phyloP scores from a whole-genome alignment of 2,888 invertebrate genomes.

The Himalopsyche tibetana region DNA sequence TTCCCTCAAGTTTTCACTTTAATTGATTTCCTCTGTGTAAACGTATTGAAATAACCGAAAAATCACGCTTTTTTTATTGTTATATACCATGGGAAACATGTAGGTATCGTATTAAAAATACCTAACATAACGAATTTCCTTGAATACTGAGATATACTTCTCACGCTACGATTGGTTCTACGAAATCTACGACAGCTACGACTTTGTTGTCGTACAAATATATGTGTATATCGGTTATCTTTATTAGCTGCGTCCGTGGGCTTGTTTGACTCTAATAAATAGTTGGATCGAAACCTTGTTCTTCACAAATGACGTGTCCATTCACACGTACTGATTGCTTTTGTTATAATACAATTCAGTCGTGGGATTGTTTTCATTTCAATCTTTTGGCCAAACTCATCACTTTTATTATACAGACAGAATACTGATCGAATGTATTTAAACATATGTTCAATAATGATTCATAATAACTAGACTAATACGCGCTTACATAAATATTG shows the following conservation, averaged over 20 bases:
- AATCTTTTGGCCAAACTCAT: not conserved
- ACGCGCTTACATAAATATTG: too few species aligned
- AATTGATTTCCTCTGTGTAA: too few species aligned
- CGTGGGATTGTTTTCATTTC: conserved; percentile 1
- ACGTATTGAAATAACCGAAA: too few species aligned
- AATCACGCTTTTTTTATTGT: too few species aligned
- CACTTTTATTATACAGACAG: not conserved
- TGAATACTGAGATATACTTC: not conserved
- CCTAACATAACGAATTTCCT: not conserved
- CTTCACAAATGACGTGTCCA: conserved; percentile 38
- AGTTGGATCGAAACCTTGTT: conserved; percentile 27
- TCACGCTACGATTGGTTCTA: not conserved
- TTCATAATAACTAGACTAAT: too few species aligned
- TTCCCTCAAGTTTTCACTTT: too few species aligned
- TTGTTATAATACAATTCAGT: conserved; percentile 15
- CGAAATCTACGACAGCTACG: not conserved
- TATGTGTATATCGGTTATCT: not conserved
- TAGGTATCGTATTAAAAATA: not conserved
- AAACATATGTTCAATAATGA: too few species aligned
- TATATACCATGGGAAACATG: not conserved
- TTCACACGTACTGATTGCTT: conserved; percentile 39
- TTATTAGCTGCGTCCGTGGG: conserved; percentile 4
- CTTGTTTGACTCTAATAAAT: conserved; percentile 42
- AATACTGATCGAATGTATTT: not conserved
- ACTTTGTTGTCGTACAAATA: not conserved